A percentile compares a stretch with the other conserved stretches of the same genome.
phyloP scores from a whole-genome alignment of 2,888 invertebrate species.

The Drosophila quasianomalipes region DNA sequence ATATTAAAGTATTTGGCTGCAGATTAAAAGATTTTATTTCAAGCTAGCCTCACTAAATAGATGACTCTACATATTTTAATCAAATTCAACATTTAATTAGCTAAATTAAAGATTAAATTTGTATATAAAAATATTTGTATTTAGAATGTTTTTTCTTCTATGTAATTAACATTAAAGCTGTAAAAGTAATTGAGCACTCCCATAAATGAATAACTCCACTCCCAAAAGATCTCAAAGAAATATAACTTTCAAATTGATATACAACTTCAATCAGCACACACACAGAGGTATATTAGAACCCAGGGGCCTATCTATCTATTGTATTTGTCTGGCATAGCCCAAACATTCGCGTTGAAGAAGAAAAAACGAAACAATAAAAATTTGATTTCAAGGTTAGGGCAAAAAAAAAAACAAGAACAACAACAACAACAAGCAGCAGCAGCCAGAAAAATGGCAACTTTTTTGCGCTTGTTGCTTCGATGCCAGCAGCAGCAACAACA shows the following conservation, averaged over 20 bases:
- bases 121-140: background rate
- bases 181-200: background rate
- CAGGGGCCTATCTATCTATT: constrained; percentile 48
- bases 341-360: constrained; percentile 16
- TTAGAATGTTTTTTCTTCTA: too few species aligned
- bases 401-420: constrained; percentile 35
- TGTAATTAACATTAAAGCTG: background rate
- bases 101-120: background rate
- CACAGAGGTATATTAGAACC: constrained; percentile 5
- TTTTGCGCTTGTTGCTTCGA: constrained; percentile 70
- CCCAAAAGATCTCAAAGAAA: constrained; percentile 5
- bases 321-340: constrained; percentile 44
- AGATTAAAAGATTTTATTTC: background rate
- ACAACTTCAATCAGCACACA: constrained; percentile 20
- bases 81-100: background rate
- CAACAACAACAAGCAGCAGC: constrained; percentile 6
- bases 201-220: constrained; percentile 1
- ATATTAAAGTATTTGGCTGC: background rate
- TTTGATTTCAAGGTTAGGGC: constrained; percentile 71
- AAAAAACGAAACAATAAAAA: constrained; percentile 48
- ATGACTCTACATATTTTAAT: background rate
- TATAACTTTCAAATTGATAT: constrained; percentile 46
- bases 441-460: constrained; percentile 55
- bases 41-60: background rate
- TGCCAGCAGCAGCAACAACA: constrained; percentile 36